Evolutionary conservation across 2,113 vertebrate genomes (phyloP), one percentile per base, ranked within the genome.

Genomic region (Anolis sagrei): DNA sequence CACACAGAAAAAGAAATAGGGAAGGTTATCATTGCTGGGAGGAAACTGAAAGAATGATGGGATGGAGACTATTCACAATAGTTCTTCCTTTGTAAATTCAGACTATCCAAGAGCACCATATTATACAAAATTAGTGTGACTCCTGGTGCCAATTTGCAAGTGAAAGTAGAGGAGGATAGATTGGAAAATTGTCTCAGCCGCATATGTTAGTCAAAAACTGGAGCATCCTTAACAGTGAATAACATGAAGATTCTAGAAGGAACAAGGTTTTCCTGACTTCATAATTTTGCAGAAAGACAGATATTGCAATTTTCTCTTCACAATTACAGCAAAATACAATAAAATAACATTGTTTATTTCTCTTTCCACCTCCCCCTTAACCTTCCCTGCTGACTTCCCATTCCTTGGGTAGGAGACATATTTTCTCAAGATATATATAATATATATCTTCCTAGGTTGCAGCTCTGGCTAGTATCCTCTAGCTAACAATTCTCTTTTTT

Each of bases 141-240:
- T 70, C 44, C 64, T 49, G 27, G 23, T 32, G 79, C 16, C n/a
- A 81, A 51, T 69, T 44, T 81, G 79, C 44, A 81, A 81, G 29
- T 69, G 48, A 32, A 51, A 51, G 18, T 16, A 49, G 8, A 81
- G 27, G 4, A 48, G 36, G 62, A n/a, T 80, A 27, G 36, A 44
- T 25, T n/a, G 10, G 14, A 21, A 39, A 9, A 68, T 7, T 80
- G 21, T 32, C 49, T 27, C 36, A 21, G 58, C 32, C 34, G 49
- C n/a, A 58, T 51, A 32, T 7, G n/a, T 21, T 62, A 29, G 5
- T 27, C 34, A 79, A 51, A 34, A 78, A 78, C n/a, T 6, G 34
- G 21, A 62, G 7, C 58, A 62, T 1, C 16, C 36, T 21, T 16
- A 68, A 21, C 36, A 18, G 10, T 9, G 1, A 80, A 44, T 39